Evolutionary conservation across 2,888 invertebrate species (phyloP).

Genomic region (Arge pagana): DNA sequence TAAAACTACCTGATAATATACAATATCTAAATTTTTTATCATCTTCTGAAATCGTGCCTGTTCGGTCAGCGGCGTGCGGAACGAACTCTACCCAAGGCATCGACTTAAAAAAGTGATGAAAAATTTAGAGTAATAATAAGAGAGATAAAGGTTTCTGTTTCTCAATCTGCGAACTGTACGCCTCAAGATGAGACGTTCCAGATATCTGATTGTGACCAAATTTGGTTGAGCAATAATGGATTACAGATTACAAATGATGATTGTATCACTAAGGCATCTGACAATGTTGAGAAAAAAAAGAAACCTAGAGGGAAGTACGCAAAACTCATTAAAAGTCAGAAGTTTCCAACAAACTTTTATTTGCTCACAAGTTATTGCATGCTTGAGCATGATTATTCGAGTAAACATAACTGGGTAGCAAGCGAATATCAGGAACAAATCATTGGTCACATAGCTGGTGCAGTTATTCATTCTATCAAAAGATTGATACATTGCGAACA

Average conservation of each 20-base stretch:
- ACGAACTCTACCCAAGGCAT: too few species aligned
- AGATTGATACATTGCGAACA: constrained; percentile 19
- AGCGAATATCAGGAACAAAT: constrained; percentile 21
- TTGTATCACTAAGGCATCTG: too few species aligned
- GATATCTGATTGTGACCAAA: background rate
- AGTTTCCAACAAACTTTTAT: background rate
- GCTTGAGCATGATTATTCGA: constrained; percentile 1
- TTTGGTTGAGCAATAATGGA: background rate
- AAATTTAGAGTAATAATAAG: too few species aligned
- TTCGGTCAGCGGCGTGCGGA: too few species aligned
- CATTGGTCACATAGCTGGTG: constrained; percentile 22
- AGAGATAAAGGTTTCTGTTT: background rate
- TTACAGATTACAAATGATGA: background rate
- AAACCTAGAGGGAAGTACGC: background rate
- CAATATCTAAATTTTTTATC: too few species aligned
- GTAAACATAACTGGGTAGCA: too few species aligned
- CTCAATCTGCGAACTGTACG: background rate
- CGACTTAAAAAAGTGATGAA: too few species aligned
- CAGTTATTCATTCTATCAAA: constrained; percentile 18
- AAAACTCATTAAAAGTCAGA: background rate
- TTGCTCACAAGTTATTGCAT: background rate
- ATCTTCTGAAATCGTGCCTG: too few species aligned
- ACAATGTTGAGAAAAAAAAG: background rate
- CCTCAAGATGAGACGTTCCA: constrained; percentile 2
- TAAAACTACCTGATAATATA: too few species aligned